A percentile compares a stretch with the other conserved stretches of the same genome.
Evolutionary conservation across 2,888 invertebrate genomes (phyloP).

Genomic region (Julus scanicus): DNA sequence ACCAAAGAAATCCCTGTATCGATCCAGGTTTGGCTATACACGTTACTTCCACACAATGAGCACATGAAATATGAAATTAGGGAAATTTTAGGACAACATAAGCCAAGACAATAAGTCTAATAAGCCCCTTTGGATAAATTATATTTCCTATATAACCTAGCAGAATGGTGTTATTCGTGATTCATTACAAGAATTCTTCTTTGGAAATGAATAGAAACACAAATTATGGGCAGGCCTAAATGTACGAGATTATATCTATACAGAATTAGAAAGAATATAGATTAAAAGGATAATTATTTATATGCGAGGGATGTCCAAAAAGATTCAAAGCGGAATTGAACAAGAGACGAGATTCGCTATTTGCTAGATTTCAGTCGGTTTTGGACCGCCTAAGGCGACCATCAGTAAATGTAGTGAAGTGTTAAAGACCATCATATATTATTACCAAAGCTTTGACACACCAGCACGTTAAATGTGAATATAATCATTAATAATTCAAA

Average conservation of each 20-base stretch:
- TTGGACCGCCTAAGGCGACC: neutral
- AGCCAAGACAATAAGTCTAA: slow-evolving; percentile 39
- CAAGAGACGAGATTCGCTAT: neutral
- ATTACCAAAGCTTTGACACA: too few species aligned
- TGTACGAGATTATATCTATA: neutral
- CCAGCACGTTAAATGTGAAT: too few species aligned
- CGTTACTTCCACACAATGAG: neutral
- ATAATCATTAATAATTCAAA: too few species aligned
- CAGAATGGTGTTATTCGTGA: slow-evolving; percentile 39
- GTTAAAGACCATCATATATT: too few species aligned
- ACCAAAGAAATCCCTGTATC: slow-evolving; percentile 1
- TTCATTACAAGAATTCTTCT: slow-evolving; percentile 19
- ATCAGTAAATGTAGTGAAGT: too few species aligned
- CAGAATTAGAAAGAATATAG: neutral
- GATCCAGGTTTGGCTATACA: slow-evolving; percentile 8
- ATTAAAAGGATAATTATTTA: neutral
- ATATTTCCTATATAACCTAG: slow-evolving; percentile 7
- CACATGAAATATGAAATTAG: slow-evolving; percentile 36
- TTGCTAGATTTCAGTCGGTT: neutral
- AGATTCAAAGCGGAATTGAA: neutral
- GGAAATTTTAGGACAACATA: slow-evolving; percentile 36
- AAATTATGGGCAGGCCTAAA: slow-evolving; percentile 24
- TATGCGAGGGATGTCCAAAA: neutral
- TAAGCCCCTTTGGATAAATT: slow-evolving; percentile 42
- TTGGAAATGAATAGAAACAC: neutral